Base-by-base conservation (phyloP, 2,888 invertebrate genomes). In the Microchrysa polita region DNA sequence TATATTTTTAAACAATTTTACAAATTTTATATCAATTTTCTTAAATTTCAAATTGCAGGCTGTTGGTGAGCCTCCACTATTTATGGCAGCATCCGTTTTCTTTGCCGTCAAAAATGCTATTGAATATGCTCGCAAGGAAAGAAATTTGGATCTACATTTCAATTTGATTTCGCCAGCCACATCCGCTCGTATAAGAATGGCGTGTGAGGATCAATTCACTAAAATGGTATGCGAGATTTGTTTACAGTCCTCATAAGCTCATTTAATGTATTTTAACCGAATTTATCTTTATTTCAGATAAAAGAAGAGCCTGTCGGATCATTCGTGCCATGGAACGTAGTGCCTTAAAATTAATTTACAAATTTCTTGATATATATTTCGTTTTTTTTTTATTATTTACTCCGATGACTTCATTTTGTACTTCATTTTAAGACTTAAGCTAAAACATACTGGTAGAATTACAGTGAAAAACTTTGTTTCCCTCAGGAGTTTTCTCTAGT, bases 21-120 rank as follows among this genome's bases (percentile, higher is more conserved):
- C 61, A 5, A 48, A 48, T 14, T 27, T 61, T 27, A n/a, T n/a
- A 34, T 61, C 27, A 23, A 61, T 57, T 22, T 12, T 5, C 23
- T 61, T 12, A 12, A 10, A 7, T 48, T 2, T 48, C 12, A 27
- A 22, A 48, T 16, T 86, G 5, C 79, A 96, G 95, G 98, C 96
- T 75, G 92, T 98, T 48, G 98, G 98, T 0, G 98, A 98, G 83
- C 98, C 98, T 0, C 98, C 98, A 0, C 84, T 98, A 5, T 96
- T 97, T 82, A 87, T 97, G 77, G 95, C 96, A 0, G 88, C 92
- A n/a, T 91, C 96, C 0, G 91, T 90, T 0, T 94, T 94, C 83
- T 97, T 95, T 81, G 97, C 97, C 0, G 94, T 97, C 76, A 93
- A 92, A 81, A 92, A 93, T 80, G 97, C 97, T 0, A 91, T 98